phyloP scores from a whole-genome alignment of 2,113 vertebrate genomes.

The Corynorhinus townsendii region DNA sequence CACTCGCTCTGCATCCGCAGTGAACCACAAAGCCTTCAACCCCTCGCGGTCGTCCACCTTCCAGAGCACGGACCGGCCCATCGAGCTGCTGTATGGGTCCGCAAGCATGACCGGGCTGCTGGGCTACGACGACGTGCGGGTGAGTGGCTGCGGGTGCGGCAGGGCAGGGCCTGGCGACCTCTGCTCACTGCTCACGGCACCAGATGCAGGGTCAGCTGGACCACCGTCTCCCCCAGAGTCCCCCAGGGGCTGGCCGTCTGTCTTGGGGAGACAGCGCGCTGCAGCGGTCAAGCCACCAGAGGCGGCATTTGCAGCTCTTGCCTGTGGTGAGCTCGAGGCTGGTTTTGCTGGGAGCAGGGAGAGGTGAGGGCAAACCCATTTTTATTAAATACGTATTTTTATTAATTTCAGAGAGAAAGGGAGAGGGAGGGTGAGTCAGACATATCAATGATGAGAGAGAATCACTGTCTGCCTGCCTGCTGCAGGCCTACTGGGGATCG shows the following conservation, averaged over 20 bases:
- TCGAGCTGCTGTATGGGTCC: conserved; percentile 58
- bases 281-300: not conserved
- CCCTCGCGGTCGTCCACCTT: too few relatives aligned
- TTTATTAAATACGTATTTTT: too few relatives aligned
- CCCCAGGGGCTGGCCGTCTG: rapidly evolving
- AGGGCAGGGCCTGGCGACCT: not conserved
- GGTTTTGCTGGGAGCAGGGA: not conserved
- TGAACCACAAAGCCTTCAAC: too few relatives aligned
- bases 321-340: not conserved
- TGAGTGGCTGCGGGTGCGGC: not conserved
- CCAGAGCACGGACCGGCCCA: too few relatives aligned
- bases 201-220: not conserved
- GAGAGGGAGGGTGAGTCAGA: too few relatives aligned
- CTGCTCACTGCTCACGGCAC: not conserved
- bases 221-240: not conserved
- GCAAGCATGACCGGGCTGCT: conserved; percentile 73
- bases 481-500: too few relatives aligned
- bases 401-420: too few relatives aligned
- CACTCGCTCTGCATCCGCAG: too few relatives aligned
- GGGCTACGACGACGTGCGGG: conserved; percentile 74
- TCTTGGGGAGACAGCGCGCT: not conserved
- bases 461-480: too few relatives aligned
- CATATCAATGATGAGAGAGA: too few relatives aligned
- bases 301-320: not conserved
- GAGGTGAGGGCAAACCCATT: not conserved